These are phyloP conservation scores for Donacobius atricapilla DNA, from an alignment of 2,113 vertebrate genomes.

Conservation along the genomic window DNA sequence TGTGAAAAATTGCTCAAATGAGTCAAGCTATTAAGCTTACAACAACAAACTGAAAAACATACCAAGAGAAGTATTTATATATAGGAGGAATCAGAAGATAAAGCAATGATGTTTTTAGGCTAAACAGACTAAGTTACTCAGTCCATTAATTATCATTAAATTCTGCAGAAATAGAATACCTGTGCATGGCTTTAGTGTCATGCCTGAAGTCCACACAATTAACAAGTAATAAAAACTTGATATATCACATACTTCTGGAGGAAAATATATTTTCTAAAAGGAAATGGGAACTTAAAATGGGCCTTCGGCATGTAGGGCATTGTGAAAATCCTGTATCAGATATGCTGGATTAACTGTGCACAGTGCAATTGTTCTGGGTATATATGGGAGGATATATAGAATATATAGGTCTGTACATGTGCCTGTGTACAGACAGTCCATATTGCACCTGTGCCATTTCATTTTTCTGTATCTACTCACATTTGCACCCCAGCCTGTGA, in stretches of 20 bases:
- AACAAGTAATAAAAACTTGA: neutral
- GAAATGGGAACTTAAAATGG: neutral
- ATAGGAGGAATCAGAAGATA: neutral
- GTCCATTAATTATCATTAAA: neutral
- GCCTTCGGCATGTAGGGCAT: neutral
- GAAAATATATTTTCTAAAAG: neutral
- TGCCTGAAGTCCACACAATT: neutral
- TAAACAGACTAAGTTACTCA: neutral
- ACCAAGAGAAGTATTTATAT: neutral
- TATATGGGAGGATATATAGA: too few species aligned
- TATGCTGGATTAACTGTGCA: neutral
- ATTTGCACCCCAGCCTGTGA: neutral
- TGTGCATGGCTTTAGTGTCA: neutral
- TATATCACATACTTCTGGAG: neutral
- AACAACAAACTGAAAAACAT: neutral
- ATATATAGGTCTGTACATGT: too few species aligned
- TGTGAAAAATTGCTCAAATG: neutral
- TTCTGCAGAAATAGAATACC: neutral
- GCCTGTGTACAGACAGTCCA: neutral
- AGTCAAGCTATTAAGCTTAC: neutral
- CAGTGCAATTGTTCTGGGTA: neutral
- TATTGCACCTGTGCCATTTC: neutral
- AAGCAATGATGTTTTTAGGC: neutral
- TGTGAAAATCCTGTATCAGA: neutral
- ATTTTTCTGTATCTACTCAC: neutral